Evolutionary conservation across 2,113 vertebrate species (phyloP).

Genomic region (Phylloscopus trochiloides): DNA sequence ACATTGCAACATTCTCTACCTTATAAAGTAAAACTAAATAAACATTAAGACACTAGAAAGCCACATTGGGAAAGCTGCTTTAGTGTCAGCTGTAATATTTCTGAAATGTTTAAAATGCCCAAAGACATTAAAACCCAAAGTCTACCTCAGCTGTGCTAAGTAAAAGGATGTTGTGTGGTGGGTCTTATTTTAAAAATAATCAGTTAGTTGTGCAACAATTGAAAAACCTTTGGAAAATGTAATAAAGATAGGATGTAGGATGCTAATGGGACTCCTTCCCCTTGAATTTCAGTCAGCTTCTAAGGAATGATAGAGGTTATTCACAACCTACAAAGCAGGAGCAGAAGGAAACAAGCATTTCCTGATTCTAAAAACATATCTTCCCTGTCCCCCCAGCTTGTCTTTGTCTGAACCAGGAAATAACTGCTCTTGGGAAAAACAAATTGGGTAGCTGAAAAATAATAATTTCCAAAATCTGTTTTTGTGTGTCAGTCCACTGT

Average conservation of each 20-base stretch:
- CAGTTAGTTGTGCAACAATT: background rate
- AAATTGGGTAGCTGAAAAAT: background rate
- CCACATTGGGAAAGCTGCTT: background rate
- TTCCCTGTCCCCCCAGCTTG: background rate
- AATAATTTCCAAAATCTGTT: background rate
- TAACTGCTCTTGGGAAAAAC: background rate
- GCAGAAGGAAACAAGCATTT: constrained; percentile 45
- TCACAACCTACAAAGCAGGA: background rate
- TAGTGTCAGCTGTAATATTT: background rate
- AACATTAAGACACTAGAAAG: background rate
- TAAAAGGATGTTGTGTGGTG: background rate
- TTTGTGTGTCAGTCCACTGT: background rate
- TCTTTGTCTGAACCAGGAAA: background rate
- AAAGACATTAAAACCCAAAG: background rate
- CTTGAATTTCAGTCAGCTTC: background rate
- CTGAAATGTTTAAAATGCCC: background rate
- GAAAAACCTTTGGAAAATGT: background rate
- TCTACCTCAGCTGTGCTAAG: background rate
- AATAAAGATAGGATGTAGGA: background rate
- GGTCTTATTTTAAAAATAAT: background rate
- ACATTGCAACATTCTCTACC: background rate
- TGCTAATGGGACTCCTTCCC: background rate
- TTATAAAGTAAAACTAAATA: background rate
- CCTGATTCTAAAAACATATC: constrained; percentile 34
- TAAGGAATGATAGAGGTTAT: background rate